phyloP scores from a whole-genome alignment of 2,113 vertebrate genomes.

The Emydocephalus ijimae region DNA sequence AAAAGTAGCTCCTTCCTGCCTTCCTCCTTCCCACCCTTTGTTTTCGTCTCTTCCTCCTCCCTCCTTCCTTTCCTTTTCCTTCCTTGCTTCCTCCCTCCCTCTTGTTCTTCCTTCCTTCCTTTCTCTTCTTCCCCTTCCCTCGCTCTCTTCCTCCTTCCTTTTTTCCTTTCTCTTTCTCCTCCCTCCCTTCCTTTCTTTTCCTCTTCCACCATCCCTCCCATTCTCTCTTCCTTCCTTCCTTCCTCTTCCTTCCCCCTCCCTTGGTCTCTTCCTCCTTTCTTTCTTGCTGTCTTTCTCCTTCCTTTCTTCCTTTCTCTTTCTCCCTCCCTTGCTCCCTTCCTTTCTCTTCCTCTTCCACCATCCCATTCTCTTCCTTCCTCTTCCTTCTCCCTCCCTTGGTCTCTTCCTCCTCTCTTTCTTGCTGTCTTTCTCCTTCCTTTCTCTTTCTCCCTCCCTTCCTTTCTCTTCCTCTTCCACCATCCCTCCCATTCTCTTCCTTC shows the following conservation, averaged over 20 bases:
- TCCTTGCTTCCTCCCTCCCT: not conserved
- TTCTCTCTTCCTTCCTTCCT: not conserved
- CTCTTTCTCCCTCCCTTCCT: not conserved
- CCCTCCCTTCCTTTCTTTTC: too few species aligned
- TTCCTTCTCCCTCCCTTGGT: not conserved
- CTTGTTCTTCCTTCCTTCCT: not conserved
- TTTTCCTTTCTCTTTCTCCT: too few species aligned
- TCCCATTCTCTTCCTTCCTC: not conserved
- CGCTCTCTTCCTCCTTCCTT: not conserved
- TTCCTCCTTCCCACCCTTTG: too few species aligned
- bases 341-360: too few species aligned
- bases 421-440: too few species aligned
- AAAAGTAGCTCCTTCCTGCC: slow-evolving; percentile 31
- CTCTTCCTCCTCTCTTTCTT: not conserved
- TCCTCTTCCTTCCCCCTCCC: not conserved
- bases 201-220: too few species aligned
- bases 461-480: too few species aligned
- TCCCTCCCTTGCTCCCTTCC: too few species aligned
- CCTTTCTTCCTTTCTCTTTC: not conserved
- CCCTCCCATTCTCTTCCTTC: not conserved
- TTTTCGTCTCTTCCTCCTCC: not conserved
- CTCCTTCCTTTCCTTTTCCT: too few species aligned
- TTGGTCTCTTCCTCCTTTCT: not conserved
- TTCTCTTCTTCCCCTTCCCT: too few species aligned
- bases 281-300: not conserved